These are phyloP conservation scores for Cyprinodon tularosa DNA, from an alignment of 2,113 vertebrate genomes.

Conservation along the genomic window DNA sequence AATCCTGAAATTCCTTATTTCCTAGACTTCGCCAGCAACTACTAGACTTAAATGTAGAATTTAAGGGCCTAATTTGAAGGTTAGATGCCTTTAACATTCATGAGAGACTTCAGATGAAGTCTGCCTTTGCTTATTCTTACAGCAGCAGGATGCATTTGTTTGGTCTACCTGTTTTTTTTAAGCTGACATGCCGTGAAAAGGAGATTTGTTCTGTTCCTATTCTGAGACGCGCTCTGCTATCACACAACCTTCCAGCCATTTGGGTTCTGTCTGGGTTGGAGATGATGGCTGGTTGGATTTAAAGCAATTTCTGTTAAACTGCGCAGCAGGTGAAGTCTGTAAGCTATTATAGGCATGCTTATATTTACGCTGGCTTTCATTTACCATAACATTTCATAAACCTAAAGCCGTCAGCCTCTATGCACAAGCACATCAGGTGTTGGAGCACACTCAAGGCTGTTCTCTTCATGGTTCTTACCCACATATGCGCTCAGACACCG, in stretches of 20 bases:
- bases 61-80: neutral
- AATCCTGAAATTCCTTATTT: neutral
- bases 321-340: conserved; percentile 42
- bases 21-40: neutral
- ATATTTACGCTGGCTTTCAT: conserved; percentile 1
- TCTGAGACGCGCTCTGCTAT: conserved; percentile 25
- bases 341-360: conserved; percentile 11
- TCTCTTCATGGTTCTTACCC: conserved; percentile 18
- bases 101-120: neutral
- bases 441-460: conserved; percentile 7
- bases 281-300: conserved; percentile 48
- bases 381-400: conserved; percentile 20
- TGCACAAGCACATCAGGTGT: neutral
- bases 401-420: conserved; percentile 6
- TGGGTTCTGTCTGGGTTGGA: conserved; percentile 42
- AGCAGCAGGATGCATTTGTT: neutral
- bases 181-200: conserved; percentile 7
- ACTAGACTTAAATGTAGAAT: neutral
- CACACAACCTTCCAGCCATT: conserved; percentile 18
- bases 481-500: neutral
- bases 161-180: neutral
- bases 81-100: neutral
- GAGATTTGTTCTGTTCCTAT: conserved; percentile 24
- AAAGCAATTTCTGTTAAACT: conserved; percentile 46
- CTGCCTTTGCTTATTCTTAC: neutral